A percentile compares a stretch with the other conserved stretches of the same genome.
Evolutionary conservation across 2,888 invertebrate genomes (phyloP).

Genomic region (Terebella lapidaria): DNA sequence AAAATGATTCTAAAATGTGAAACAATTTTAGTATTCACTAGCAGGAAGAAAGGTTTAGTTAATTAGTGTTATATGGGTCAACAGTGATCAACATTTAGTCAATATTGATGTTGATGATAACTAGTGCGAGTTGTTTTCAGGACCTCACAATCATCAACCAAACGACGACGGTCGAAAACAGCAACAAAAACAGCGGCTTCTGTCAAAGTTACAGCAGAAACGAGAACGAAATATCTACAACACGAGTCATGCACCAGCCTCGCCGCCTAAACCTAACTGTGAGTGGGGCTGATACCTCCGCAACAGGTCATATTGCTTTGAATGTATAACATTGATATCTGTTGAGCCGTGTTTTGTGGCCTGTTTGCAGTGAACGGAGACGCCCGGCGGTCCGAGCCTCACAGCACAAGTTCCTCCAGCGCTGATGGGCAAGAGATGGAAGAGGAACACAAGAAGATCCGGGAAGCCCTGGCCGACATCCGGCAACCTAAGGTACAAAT

Average conservation of each 20-base stretch:
- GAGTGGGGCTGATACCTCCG: not conserved
- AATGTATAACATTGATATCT: not conserved
- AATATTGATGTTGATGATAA: no score
- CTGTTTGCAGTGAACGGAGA: conserved; percentile 22
- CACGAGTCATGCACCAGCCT: not conserved
- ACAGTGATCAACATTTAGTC: no score
- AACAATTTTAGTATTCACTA: no score
- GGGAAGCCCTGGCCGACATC: conserved; percentile 41
- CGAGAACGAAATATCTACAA: not conserved
- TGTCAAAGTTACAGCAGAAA: conserved; percentile 9
- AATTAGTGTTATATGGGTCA: no score
- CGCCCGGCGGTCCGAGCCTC: conserved; percentile 7
- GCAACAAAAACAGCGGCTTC: conserved; percentile 16
- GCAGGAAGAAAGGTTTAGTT: no score
- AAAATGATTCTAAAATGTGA: no score
- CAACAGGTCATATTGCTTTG: not conserved
- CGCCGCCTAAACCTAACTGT: not conserved
- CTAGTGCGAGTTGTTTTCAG: no score
- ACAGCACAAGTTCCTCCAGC: conserved; percentile 27
- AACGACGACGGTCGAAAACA: conserved; percentile 14
- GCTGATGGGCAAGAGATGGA: conserved; percentile 36
- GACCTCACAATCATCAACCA: not conserved
- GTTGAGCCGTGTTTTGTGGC: not conserved
- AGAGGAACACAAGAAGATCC: conserved; percentile 32
- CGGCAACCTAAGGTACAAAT: conserved; percentile 43